These are phyloP conservation scores for Cherax destructor DNA, from an alignment of 1,140 invertebrate species.

Conservation along the genomic window DNA sequence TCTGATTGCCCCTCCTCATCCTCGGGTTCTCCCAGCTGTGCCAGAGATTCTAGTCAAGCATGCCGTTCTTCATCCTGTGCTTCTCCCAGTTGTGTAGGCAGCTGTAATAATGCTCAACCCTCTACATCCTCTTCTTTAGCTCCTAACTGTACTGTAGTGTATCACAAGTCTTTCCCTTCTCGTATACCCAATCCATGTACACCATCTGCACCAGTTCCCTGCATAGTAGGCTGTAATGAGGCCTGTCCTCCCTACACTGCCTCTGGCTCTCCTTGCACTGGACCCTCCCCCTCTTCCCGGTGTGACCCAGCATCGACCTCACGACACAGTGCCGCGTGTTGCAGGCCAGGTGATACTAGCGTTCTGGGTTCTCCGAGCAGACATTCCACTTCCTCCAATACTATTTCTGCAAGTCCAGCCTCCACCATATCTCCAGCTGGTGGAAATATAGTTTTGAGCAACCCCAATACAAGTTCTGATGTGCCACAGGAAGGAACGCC, in stretches of 20 bases:
- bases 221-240: constrained; percentile 48
- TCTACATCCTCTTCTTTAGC: constrained; percentile 43
- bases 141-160: constrained; percentile 28
- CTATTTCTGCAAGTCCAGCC: constrained; percentile 33
- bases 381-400: constrained; percentile 63
- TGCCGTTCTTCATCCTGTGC: constrained; percentile 43
- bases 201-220: constrained; percentile 32
- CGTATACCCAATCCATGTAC: constrained; percentile 35
- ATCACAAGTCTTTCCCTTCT: constrained; percentile 41
- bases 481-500: constrained; percentile 60
- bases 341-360: constrained; percentile 59
- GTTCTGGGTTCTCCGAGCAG: constrained; percentile 58
- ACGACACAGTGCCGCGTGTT: constrained; percentile 67
- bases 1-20: constrained; percentile 50
- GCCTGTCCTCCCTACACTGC: constrained; percentile 45
- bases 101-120: constrained; percentile 45
- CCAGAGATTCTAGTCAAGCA: constrained; percentile 58
- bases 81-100: constrained; percentile 37
- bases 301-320: constrained; percentile 44
- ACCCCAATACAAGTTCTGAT: constrained; percentile 61
- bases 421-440: constrained; percentile 28
- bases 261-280: constrained; percentile 41
- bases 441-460: constrained; percentile 61
- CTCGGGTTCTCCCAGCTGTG: constrained; percentile 50
- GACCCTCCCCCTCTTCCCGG: constrained; percentile 46